These are phyloP conservation scores for Drosophila lutescens DNA, from an alignment of 2,888 invertebrate genomes.

Conservation along the genomic window DNA sequence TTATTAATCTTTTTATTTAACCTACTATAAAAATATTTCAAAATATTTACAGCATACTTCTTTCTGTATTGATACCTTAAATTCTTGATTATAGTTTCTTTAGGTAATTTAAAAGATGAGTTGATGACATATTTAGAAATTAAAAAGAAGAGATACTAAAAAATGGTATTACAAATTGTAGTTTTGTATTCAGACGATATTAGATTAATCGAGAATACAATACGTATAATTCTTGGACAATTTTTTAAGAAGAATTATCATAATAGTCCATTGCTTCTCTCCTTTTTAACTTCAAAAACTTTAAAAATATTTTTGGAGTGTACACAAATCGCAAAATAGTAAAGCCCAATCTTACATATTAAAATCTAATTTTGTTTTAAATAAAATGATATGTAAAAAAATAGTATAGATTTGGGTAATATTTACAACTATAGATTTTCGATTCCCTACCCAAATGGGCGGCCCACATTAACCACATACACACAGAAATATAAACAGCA, in stretches of 20 bases:
- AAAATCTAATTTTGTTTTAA: neutral
- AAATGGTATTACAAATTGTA: neutral
- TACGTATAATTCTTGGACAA: too few relatives aligned
- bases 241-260: neutral
- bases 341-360: slow-evolving; percentile 4
- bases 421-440: slow-evolving; percentile 2
- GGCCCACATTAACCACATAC: slow-evolving; percentile 1
- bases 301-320: neutral
- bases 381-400: neutral
- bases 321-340: slow-evolving; percentile 12
- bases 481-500: slow-evolving; percentile 12
- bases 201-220: too few relatives aligned
- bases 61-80: neutral
- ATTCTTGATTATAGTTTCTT: neutral
- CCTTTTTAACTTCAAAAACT: neutral
- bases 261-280: neutral
- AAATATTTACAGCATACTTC: slow-evolving; percentile 4
- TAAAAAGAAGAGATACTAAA: neutral
- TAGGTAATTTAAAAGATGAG: neutral
- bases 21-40: neutral
- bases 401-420: neutral
- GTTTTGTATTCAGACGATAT: too few relatives aligned
- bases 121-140: neutral
- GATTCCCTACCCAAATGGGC: neutral
- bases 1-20: too few relatives aligned